Conservation (phyloP, 1,140 invertebrate genomes). For the Cephus cinctus region DNA sequence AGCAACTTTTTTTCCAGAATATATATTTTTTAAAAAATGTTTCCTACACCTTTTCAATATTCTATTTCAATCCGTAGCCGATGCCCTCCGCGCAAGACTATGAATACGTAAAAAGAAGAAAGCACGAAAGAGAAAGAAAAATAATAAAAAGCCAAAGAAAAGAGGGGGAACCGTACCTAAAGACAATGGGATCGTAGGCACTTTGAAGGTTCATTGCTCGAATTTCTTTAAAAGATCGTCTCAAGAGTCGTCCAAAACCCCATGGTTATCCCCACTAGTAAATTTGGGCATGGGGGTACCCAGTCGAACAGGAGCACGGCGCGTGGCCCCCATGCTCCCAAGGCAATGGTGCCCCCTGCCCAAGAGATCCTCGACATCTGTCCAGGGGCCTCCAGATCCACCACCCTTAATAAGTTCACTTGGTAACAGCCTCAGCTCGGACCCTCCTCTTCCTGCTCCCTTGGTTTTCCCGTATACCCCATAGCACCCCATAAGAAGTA, state of each 20-base stretch:
- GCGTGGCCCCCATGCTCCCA: neutral
- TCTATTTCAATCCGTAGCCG: no score
- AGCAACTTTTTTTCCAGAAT: no score
- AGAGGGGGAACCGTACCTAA: neutral
- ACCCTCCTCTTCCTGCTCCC: no score
- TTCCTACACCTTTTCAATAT: no score
- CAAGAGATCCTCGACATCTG: constrained; percentile 34
- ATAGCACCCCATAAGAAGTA: no score
- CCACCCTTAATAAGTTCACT: constrained; percentile 34
- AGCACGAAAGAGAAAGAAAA: neutral
- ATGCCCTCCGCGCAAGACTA: no score
- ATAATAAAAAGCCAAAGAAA: neutral
- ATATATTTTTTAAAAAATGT: no score
- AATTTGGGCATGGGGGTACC: neutral
- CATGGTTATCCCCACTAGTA: constrained; percentile 3
- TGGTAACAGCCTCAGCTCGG: constrained; percentile 43
- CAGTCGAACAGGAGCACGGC: neutral
- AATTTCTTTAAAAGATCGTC: no score
- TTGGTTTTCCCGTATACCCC: no score
- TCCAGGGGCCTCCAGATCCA: constrained; percentile 36
- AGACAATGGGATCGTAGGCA: neutral
- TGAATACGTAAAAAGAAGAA: neutral
- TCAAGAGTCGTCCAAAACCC: neutral
- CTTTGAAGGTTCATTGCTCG: no score
- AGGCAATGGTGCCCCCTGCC: neutral